Base-by-base conservation (phyloP, 2,888 invertebrate genomes). In the Strigamia maritima region DNA sequence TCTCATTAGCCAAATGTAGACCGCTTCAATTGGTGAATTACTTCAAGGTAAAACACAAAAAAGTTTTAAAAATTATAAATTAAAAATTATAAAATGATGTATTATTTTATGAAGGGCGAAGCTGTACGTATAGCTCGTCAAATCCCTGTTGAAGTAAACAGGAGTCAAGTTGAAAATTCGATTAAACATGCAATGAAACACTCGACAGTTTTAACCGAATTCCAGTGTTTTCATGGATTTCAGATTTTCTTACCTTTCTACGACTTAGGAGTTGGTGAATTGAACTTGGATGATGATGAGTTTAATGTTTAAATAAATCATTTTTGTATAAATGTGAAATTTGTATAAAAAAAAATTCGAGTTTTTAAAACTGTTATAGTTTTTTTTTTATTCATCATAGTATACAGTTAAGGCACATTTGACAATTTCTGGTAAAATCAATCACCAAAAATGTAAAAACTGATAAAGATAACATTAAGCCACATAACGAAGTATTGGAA, bases 11-110 rank as follows among this genome's bases (percentile, higher is more conserved):
- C 12, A 1, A 77, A 44, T 49, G 22, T 38, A 19, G 77, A 14
- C 77, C 77, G 24, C 1, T 77, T 7, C 35, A 77, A 77, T 14
- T 77, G 2, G 12, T 49, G 10, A 77, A 77, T 49, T 77, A 49
- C n/a, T 77, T 77, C 12, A 77, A 49, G 49, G 77, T 77, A 6
- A 49, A 49, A 49, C n/a, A 14, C 2, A 14, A 44, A 49, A 44
- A n/a, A 49, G 3, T 3, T 49, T 49, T 49, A 16, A 49, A 49
- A 49, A 19, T n/a, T n/a, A 49, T 19, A 49, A n/a, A 49, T n/a
- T 49, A n/a, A n/a, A 49, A 16, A n/a, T 49, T 19, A 49, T 2
- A 14, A 40, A 40, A 40, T 7, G 2, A 31, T 40, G 12, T 14
- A 40, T 40, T 35, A 7, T 7, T 14, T 40, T 40, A 10, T 16